Base-by-base conservation (phyloP, 2,797 vertebrate genomes). In the Pygocentrus nattereri region DNA sequence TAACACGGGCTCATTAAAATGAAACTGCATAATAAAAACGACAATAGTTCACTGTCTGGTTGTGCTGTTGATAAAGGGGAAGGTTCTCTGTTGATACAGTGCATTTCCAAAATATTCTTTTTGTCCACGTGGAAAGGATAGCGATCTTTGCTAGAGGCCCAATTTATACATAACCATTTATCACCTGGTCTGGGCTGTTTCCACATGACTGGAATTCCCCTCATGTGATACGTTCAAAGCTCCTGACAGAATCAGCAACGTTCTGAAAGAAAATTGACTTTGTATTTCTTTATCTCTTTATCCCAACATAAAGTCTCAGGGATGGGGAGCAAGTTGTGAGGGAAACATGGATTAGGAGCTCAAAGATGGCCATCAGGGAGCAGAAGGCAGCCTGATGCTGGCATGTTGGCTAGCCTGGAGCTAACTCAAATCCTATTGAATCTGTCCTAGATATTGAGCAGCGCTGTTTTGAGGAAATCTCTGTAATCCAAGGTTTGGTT, bases 261-360 rank as follows among this genome's bases (percentile, higher is more conserved):
- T 86, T 72, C 44, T 84, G 64, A 65, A 78, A 74, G 84, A 79
- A 78, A 82, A 82, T 18, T 47, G 31, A 76, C 74, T 82, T 82
- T 69, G 11, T 62, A 64, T 80, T 80, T 38, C 52, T 87, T 88
- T 77, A 85, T 84, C 56, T 82, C 78, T 75, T 82, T 27, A 88
- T 87, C 71, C 78, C 2, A 2, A 84, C 82, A 72, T 58, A 75
- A 72, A 83, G 76, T 79, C 83, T 82, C 69, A 70, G 27, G 49
- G 67, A 80, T 79, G 62, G 61, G 31, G 71, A 85, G 74, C 81
- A 58, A 61, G 74, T 65, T 44, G 16, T 50, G n/a, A 68, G 19
- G 52, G 80, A 80, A 74, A 11, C 27, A 8, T 18, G 30, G 47
- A 34, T 83, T 73, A 78, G 15, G 62, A 61, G 52, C 52, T 78